phyloP scores from a whole-genome alignment of 2,888 invertebrate genomes.

The Drosophila nigricruria region DNA sequence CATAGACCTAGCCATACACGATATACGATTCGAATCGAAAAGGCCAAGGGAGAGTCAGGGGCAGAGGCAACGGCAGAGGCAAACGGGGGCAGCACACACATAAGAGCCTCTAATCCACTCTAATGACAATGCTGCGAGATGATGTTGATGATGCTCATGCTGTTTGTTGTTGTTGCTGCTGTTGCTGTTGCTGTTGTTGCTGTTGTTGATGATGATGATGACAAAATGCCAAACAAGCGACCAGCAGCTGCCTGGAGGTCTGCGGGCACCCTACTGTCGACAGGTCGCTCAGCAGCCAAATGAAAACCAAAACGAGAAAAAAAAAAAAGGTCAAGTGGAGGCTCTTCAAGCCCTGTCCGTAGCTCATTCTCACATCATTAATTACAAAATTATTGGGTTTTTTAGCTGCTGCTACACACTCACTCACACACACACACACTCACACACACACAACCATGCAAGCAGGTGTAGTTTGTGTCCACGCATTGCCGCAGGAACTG shows the following conservation, averaged over 20 bases:
- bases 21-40: constrained; percentile 28
- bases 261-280: constrained; percentile 71
- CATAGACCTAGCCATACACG: constrained; percentile 31
- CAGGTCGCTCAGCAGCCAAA: constrained; percentile 48
- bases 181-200: constrained; percentile 43
- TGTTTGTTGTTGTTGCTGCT: constrained; percentile 46
- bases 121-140: constrained; percentile 47
- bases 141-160: constrained; percentile 31
- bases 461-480: constrained; percentile 59
- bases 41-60: constrained; percentile 12
- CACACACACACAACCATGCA: constrained; percentile 22
- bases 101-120: constrained; percentile 53
- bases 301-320: constrained; percentile 16
- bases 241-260: constrained; percentile 71
- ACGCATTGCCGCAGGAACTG: constrained; percentile 73
- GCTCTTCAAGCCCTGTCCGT: constrained; percentile 57
- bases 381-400: constrained; percentile 79
- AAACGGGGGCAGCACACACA: constrained; percentile 42
- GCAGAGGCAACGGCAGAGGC: constrained; percentile 26
- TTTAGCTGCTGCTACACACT: constrained; percentile 22
- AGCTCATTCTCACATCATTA: constrained; percentile 82
- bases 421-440: constrained; percentile 16
- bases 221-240: constrained; percentile 70
- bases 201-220: constrained; percentile 67
- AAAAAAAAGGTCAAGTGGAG: constrained; percentile 66